phyloP scores from a whole-genome alignment of 2,113 vertebrate genomes.

The Dicerorhinus sumatrensis region DNA sequence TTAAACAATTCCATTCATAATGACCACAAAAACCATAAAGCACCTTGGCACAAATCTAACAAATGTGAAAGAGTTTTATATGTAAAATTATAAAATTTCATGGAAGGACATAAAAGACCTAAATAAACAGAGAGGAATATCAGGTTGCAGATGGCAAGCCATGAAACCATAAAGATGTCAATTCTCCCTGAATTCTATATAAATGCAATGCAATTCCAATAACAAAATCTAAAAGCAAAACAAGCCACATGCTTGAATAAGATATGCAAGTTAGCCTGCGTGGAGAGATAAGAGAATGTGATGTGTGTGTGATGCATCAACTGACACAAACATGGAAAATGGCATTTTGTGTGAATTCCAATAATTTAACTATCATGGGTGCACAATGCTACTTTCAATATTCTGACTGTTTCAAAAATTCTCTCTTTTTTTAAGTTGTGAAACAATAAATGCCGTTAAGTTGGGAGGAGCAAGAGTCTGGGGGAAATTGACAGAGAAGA shows the following conservation, averaged over 20 bases:
- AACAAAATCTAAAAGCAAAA: background rate
- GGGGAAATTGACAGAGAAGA: background rate
- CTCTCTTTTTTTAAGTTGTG: background rate
- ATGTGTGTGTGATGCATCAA: rapidly evolving
- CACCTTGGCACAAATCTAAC: constrained; percentile 11
- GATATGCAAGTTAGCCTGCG: background rate
- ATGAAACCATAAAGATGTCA: background rate
- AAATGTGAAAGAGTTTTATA: constrained; percentile 5
- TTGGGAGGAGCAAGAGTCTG: background rate
- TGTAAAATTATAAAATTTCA: constrained; percentile 22
- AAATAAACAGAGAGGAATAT: background rate
- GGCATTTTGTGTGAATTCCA: background rate
- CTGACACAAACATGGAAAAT: background rate
- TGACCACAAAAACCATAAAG: background rate
- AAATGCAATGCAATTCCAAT: background rate
- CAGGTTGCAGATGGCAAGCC: background rate
- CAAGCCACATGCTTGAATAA: background rate
- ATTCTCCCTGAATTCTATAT: background rate
- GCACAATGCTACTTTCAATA: background rate
- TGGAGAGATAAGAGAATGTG: background rate
- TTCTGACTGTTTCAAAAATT: background rate
- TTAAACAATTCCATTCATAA: background rate
- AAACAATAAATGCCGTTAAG: background rate
- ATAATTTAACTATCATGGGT: background rate
- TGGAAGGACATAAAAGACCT: background rate